Evolutionary conservation across 2,797 vertebrate genomes (phyloP).

Genomic region (Silurus aristotelis): DNA sequence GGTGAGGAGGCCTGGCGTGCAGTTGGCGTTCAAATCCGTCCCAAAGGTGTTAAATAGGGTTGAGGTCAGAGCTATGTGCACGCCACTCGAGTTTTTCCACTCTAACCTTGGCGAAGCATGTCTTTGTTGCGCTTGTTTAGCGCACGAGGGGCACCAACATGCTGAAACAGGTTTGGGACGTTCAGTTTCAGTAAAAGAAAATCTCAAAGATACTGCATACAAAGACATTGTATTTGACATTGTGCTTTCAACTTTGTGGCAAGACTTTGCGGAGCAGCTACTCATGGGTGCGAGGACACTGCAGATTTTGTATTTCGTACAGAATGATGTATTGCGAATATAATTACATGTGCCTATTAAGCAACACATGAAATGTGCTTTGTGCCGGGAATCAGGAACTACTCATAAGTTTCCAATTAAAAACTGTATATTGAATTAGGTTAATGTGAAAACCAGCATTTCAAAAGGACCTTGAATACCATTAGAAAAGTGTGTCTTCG

Average conservation of each 20-base stretch:
- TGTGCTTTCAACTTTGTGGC: not conserved
- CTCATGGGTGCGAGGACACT: no score
- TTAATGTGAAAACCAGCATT: not conserved
- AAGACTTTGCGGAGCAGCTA: no score
- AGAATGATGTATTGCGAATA: not conserved
- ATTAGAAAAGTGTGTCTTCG: not conserved
- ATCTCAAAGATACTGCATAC: not conserved
- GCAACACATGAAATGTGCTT: not conserved
- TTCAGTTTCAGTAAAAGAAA: not conserved
- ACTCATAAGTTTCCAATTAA: not conserved
- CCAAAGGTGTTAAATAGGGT: not conserved
- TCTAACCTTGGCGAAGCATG: not conserved
- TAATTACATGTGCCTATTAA: not conserved
- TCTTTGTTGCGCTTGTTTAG: not conserved
- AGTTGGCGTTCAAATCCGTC: not conserved
- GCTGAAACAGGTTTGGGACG: not conserved
- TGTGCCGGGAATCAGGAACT: not conserved
- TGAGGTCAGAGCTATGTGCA: not conserved
- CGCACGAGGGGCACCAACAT: not conserved
- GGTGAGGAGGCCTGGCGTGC: not conserved
- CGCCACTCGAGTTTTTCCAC: not conserved
- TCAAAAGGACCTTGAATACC: not conserved
- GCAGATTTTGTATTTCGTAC: no score
- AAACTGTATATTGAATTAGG: not conserved
- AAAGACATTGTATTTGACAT: not conserved